Evolutionary conservation across 2,888 invertebrate genomes (phyloP).

Genomic region (Apotomis capreana): DNA sequence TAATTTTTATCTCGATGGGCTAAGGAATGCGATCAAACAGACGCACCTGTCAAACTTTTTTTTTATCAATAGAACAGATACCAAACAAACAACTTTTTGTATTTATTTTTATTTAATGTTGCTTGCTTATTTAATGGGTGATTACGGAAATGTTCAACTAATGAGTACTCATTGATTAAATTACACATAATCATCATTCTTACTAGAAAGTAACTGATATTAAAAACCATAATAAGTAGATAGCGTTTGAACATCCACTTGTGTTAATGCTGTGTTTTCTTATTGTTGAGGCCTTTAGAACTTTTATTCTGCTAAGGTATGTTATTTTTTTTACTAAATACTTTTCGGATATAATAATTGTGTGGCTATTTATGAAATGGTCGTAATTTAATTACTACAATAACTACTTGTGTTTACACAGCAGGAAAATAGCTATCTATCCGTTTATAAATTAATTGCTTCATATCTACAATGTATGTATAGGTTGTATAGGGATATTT

Average conservation of each 20-base stretch:
- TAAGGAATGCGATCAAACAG: slow-evolving; percentile 36
- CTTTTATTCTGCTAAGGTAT: not conserved
- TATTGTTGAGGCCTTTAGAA: not conserved
- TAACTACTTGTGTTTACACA: not conserved
- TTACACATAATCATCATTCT: slow-evolving; percentile 3
- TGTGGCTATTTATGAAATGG: not conserved
- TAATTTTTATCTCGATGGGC: slow-evolving; percentile 24
- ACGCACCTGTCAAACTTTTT: slow-evolving; percentile 40
- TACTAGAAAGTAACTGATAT: slow-evolving; percentile 7
- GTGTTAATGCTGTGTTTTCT: not conserved
- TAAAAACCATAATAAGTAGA: not conserved
- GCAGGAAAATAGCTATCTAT: not conserved
- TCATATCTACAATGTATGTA: not conserved
- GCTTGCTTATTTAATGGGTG: slow-evolving; percentile 28
- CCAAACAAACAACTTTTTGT: slow-evolving; percentile 34
- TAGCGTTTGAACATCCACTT: not conserved
- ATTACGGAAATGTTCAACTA: slow-evolving; percentile 21
- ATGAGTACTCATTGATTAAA: slow-evolving; percentile 16
- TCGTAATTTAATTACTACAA: not conserved
- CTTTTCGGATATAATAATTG: no score
- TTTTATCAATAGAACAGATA: slow-evolving; percentile 26
- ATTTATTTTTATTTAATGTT: slow-evolving; percentile 30
- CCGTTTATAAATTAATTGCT: not conserved
- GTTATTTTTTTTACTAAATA: no score
- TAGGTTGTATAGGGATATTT: not conserved